These are phyloP conservation scores for Aythya baeri DNA, from an alignment of 2,113 vertebrate genomes.

Conservation along the genomic window DNA sequence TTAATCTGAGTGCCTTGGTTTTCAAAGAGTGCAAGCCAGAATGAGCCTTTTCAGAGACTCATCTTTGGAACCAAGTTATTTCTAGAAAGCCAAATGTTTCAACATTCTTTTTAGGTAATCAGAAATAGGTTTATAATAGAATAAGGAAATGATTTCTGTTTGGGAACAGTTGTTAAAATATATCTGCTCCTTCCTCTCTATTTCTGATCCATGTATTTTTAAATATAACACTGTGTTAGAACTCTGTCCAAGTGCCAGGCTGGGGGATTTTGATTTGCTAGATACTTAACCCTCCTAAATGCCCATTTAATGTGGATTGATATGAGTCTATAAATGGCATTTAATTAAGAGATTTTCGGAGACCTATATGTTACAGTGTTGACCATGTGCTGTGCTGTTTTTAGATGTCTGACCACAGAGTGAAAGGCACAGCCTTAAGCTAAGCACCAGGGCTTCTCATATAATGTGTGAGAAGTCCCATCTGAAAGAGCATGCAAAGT, in stretches of 20 bases:
- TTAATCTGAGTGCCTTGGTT: slow-evolving; percentile 70
- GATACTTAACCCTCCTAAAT: background rate
- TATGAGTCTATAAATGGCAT: background rate
- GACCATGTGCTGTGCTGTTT: background rate
- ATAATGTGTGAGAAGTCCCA: background rate
- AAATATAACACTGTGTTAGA: background rate
- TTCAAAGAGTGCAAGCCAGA: slow-evolving; percentile 51
- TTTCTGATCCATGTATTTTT: background rate
- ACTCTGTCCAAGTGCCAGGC: background rate
- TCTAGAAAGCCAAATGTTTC: slow-evolving; percentile 65
- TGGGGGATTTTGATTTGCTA: background rate
- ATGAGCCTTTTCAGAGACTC: slow-evolving; percentile 60
- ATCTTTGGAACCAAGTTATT: slow-evolving; percentile 59
- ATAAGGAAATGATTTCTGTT: slow-evolving; percentile 45
- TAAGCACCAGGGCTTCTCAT: background rate
- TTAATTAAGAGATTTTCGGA: background rate
- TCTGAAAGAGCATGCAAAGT: background rate
- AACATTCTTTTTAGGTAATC: slow-evolving; percentile 55
- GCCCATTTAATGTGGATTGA: background rate
- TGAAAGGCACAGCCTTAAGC: background rate
- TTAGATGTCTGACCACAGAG: background rate
- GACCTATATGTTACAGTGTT: background rate
- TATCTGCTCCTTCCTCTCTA: slow-evolving; percentile 13
- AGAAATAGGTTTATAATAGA: slow-evolving; percentile 63
- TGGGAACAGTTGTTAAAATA: slow-evolving; percentile 3